phyloP scores from a whole-genome alignment of 2,113 vertebrate species.

The Burhinus bistriatus region DNA sequence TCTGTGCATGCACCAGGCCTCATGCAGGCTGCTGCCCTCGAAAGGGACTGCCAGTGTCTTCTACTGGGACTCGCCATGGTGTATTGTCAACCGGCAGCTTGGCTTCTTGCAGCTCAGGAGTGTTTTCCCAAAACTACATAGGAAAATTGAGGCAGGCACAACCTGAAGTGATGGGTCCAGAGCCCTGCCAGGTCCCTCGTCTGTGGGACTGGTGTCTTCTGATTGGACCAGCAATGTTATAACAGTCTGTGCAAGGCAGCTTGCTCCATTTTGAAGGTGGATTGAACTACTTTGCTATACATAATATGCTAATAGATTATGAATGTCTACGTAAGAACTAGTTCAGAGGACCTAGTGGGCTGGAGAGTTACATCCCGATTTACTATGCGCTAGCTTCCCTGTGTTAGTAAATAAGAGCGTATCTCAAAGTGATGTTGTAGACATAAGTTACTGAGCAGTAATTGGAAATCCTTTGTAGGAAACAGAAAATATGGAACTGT shows the following conservation, averaged over 20 bases:
- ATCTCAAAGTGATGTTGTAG: not conserved
- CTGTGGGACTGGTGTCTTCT: not conserved
- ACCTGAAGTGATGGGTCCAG: not conserved
- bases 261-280: not conserved
- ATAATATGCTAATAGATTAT: not conserved
- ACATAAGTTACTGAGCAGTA: not conserved
- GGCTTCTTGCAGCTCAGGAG: not conserved
- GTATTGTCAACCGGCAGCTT: not conserved
- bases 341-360: not conserved
- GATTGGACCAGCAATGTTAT: rapidly evolving
- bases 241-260: not conserved
- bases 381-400: not conserved
- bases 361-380: not conserved
- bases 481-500: not conserved
- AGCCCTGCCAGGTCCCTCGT: not conserved
- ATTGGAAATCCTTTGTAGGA: not conserved
- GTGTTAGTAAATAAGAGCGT: not conserved
- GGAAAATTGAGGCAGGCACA: not conserved
- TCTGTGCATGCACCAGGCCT: not conserved
- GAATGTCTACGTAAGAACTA: not conserved
- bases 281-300: not conserved
- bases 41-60: not conserved
- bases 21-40: not conserved
- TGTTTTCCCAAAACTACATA: not conserved
- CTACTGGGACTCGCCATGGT: not conserved